Conservation (phyloP, 2,888 invertebrate species). For the Eupithecia inturbata region DNA sequence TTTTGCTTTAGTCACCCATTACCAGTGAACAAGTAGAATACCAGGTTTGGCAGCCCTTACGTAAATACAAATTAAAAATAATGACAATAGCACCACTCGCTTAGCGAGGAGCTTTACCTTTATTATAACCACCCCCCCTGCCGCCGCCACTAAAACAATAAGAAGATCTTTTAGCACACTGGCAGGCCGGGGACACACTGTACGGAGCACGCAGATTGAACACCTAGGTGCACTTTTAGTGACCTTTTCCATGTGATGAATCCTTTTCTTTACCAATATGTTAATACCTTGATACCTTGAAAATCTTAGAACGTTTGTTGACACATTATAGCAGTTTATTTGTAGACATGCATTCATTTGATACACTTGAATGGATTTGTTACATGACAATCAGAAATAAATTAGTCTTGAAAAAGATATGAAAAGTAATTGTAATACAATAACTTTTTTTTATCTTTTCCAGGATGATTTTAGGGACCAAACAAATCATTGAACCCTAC, state of each 20-base stretch:
- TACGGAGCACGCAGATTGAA: constrained; percentile 84
- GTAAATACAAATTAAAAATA: constrained; percentile 79
- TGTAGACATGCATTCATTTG: constrained; percentile 61
- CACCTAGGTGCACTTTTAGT: constrained; percentile 81
- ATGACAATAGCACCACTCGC: constrained; percentile 90
- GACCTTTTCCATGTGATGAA: constrained; percentile 77
- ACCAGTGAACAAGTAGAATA: constrained; percentile 55
- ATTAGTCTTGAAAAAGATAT: constrained; percentile 34
- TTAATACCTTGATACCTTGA: constrained; percentile 78
- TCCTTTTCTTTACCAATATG: constrained; percentile 85
- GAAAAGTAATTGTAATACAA: not conserved
- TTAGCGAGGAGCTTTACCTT: constrained; percentile 95
- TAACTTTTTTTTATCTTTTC: constrained; percentile 29
- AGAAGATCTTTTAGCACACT: constrained; percentile 90
- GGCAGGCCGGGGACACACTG: constrained; percentile 84
- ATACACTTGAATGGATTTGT: constrained; percentile 32
- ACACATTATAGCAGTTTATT: constrained; percentile 62
- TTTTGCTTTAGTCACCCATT: constrained; percentile 32
- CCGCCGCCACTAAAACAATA: constrained; percentile 97
- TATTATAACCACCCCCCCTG: constrained; percentile 97
- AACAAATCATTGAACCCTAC: constrained; percentile 19
- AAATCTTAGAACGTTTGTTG: constrained; percentile 77
- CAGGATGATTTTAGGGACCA: constrained; percentile 29
- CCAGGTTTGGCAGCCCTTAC: constrained; percentile 81
- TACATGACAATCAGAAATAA: constrained; percentile 29